These are phyloP conservation scores for Dynastes hyllus DNA, from an alignment of 2,888 invertebrate species.

Conservation along the genomic window DNA sequence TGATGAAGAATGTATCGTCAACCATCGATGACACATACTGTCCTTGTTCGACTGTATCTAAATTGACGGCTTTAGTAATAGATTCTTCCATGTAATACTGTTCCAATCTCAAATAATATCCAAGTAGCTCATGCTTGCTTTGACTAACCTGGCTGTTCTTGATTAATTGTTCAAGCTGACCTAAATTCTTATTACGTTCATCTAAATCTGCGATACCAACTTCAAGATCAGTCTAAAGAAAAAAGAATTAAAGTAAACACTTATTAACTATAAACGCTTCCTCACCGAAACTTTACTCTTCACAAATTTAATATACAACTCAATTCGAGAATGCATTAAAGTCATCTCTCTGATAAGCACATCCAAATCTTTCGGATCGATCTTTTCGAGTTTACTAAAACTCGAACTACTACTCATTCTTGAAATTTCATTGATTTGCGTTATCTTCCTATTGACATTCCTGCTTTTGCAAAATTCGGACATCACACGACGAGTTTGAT, in stretches of 20 bases:
- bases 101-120: constrained; percentile 92
- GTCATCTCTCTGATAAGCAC: constrained; percentile 92
- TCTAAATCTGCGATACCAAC: constrained; percentile 74
- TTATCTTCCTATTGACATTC: constrained; percentile 77
- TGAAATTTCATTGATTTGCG: constrained; percentile 76
- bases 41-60: constrained; percentile 84
- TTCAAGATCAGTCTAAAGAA: constrained; percentile 77
- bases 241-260: constrained; percentile 37
- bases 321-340: constrained; percentile 91
- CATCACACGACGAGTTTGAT: constrained; percentile 77
- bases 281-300: constrained; percentile 82
- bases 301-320: constrained; percentile 92
- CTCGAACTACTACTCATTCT: constrained; percentile 68
- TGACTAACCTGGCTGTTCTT: constrained; percentile 82
- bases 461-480: constrained; percentile 83
- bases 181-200: constrained; percentile 71
- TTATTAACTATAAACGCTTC: constrained; percentile 51
- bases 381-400: constrained; percentile 73
- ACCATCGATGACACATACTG: constrained; percentile 92
- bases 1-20: constrained; percentile 98
- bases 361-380: constrained; percentile 90
- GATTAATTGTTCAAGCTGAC: constrained; percentile 79
- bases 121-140: constrained; percentile 87
- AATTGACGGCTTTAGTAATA: constrained; percentile 89
- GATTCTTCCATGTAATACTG: constrained; percentile 97